phyloP scores from a whole-genome alignment of 2,113 vertebrate genomes.

The Neogale vison region DNA sequence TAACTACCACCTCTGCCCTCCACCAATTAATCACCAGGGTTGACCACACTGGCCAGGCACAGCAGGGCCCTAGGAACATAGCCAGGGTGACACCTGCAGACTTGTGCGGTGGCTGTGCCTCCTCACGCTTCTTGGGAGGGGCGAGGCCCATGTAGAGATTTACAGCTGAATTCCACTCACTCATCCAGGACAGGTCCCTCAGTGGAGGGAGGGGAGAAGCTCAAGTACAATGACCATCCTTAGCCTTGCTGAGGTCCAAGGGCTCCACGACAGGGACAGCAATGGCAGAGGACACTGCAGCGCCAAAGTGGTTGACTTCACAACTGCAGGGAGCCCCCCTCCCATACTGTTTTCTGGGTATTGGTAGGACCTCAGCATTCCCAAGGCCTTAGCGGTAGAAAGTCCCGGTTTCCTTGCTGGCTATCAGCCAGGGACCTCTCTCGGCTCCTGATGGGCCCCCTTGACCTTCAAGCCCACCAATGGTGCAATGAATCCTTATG shows the following conservation, averaged over 20 bases:
- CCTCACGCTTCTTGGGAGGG: background rate
- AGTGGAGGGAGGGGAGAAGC: background rate
- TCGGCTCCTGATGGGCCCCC: background rate
- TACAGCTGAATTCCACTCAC: background rate
- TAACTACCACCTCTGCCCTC: background rate
- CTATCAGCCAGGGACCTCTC: background rate
- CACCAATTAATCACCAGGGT: background rate
- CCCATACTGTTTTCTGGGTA: rapidly evolving
- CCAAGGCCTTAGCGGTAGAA: background rate
- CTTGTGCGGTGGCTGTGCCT: background rate
- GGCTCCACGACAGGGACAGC: background rate
- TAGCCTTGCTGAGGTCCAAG: background rate
- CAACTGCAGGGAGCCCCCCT: too few relatives aligned
- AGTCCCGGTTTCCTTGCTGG: background rate
- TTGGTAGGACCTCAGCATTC: background rate
- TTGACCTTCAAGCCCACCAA: background rate
- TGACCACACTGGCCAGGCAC: too few relatives aligned
- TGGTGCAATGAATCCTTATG: background rate
- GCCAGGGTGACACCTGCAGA: background rate
- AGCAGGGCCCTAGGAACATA: background rate
- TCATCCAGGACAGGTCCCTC: background rate
- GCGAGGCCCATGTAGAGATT: background rate
- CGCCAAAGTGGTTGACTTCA: background rate
- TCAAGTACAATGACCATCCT: too few relatives aligned
- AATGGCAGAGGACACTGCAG: background rate